phyloP scores from a whole-genome alignment of 1,140 invertebrate genomes.

The Trichonephila clavipes region DNA sequence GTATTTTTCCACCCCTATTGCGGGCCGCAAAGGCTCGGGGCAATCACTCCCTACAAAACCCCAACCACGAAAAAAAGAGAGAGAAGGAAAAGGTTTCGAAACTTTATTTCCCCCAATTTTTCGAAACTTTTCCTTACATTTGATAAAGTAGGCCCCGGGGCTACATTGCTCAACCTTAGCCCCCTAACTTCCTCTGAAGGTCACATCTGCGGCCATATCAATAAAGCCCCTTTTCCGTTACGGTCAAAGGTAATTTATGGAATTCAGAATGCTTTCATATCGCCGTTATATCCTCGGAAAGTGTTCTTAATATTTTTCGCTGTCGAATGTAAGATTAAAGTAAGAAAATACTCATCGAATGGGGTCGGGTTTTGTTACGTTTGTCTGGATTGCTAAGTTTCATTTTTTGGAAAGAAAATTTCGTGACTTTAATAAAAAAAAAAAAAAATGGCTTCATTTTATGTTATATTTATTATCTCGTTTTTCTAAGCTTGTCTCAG shows the following conservation, averaged over 20 bases:
- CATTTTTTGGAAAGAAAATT: too few species aligned
- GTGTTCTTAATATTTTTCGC: background rate
- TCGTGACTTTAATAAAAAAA: too few species aligned
- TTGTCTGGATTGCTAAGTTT: too few species aligned
- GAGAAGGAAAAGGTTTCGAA: background rate
- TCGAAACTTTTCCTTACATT: slow-evolving; percentile 33
- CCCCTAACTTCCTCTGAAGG: background rate
- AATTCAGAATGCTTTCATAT: slow-evolving; percentile 39
- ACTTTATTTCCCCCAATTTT: slow-evolving; percentile 41
- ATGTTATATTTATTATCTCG: too few species aligned
- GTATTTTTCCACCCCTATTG: slow-evolving; percentile 11
- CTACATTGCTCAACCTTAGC: slow-evolving; percentile 40
- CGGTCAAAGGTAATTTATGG: slow-evolving; percentile 34
- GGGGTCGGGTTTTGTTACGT: too few species aligned
- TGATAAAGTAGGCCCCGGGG: slow-evolving; percentile 43
- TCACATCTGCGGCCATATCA: slow-evolving; percentile 36
- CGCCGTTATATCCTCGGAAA: background rate
- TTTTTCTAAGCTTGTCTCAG: too few species aligned
- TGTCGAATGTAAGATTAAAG: background rate
- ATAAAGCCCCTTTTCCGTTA: slow-evolving; percentile 23
- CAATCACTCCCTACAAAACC: slow-evolving; percentile 20
- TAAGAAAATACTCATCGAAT: background rate
- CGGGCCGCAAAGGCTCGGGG: background rate
- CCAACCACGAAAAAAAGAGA: slow-evolving; percentile 26
- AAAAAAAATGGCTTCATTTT: too few species aligned